A percentile compares a stretch with the other conserved stretches of the same genome.
phyloP scores from a whole-genome alignment of 2,113 vertebrate genomes.

The Lasiurus cinereus region DNA sequence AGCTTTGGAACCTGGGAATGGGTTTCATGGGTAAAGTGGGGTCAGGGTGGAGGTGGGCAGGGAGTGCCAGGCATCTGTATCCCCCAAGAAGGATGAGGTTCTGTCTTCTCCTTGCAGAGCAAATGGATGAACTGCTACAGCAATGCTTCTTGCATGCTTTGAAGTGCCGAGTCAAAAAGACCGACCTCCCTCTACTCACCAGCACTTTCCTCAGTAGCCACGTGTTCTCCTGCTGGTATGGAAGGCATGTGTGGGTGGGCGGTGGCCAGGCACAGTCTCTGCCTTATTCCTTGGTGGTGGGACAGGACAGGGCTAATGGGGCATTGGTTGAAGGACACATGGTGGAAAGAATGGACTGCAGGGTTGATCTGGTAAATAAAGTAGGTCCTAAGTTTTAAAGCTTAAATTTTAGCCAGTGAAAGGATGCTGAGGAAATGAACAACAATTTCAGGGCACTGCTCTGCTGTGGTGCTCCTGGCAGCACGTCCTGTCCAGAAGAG shows the following conservation, averaged over 20 bases:
- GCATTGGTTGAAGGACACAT: not conserved
- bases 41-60: accelerated
- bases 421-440: not conserved
- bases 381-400: conserved; percentile 27
- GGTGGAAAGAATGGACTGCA: not conserved
- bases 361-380: not conserved
- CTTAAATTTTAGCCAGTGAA: not conserved
- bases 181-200: conserved; percentile 96
- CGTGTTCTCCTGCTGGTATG: conserved; percentile 97
- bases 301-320: not conserved
- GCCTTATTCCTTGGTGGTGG: not conserved
- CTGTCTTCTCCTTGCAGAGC: conserved; percentile 88
- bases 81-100: conserved; percentile 21
- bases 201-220: conserved; percentile 95
- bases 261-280: too few relatives aligned
- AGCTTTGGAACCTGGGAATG: not conserved
- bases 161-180: conserved; percentile 95
- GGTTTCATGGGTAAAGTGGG: not conserved
- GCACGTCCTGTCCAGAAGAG: not conserved
- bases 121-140: conserved; percentile 94
- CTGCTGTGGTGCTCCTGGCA: not conserved
- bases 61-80: not conserved
- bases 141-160: conserved; percentile 96
- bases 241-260: not conserved
- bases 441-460: not conserved